Base-by-base conservation (phyloP, 1,140 invertebrate genomes). In the Lasaia peninsularis region DNA sequence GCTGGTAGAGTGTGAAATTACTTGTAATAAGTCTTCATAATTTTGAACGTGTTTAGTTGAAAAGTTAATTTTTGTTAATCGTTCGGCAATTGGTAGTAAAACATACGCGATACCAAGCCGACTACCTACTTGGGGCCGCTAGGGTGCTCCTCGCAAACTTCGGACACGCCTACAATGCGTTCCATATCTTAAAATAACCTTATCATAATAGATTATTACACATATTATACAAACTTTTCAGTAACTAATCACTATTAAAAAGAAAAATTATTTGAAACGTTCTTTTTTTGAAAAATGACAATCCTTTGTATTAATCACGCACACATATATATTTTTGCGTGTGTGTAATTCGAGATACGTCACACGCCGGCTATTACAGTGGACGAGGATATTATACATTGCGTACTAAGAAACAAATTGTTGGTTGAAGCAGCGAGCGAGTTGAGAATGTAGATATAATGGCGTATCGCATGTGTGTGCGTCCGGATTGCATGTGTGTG, bases 91-190 rank as follows among this genome's bases (percentile, higher is more conserved):
- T 69, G 69, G 63, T 59, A 69, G 44, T 59, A 65, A 50, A 58
- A 62, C 49, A 65, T 57, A 69, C 58, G 66, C 63, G 64, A 60
- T 70, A 58, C 63, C 63, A 62, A 56, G 72, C 59, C 56, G 67
- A 58, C 71, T 73, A 70, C 65, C 71, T 75, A 67, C 67, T 71
- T 62, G 81, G 76, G 81, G 81, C 81, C 79, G 72, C 78, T 33
- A 66, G 79, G 79, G 78, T 81, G 73, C 68, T 63, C 57, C 52
- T 21, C 70, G 62, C 44, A 55, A 54, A 65, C 35, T 50, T 50
- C 53, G 55, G 77, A 70, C 80, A 80, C 80, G 80, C 80, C 80
- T 78, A 53, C 60, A 31, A 16, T 51, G 37, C 56, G 48, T 12
- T 52, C 52, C n/a, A 48, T 20, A 48, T 53, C 52, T 34, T 33